phyloP scores from a whole-genome alignment of 2,113 vertebrate genomes.

The Centropristis striata region DNA sequence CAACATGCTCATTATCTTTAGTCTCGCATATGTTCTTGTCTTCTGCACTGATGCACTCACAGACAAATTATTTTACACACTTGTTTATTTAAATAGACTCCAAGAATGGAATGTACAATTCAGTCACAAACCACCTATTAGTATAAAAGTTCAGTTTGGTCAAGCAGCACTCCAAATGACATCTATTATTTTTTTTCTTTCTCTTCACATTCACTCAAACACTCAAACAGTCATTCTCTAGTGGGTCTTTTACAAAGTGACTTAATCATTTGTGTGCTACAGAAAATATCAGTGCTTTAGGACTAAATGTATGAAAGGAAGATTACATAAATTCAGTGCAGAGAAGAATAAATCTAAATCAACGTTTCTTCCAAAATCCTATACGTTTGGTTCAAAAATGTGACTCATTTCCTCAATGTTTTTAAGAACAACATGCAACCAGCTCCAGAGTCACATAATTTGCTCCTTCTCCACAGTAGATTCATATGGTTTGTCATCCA shows the following conservation, averaged over 20 bases:
- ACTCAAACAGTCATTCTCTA: conserved; percentile 35
- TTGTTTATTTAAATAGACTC: conserved; percentile 82
- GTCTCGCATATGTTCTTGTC: not conserved
- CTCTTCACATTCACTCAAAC: not conserved
- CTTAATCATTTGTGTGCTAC: conserved; percentile 62
- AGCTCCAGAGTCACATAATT: conserved; percentile 23
- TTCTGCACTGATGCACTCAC: not conserved
- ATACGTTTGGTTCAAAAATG: conserved; percentile 10
- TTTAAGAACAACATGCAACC: conserved; percentile 6
- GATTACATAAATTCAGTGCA: conserved; percentile 71
- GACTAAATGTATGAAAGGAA: conserved; percentile 56
- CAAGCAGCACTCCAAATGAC: conserved; percentile 64
- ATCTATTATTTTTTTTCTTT: conserved; percentile 10
- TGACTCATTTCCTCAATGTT: conserved; percentile 14
- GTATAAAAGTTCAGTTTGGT: conserved; percentile 75
- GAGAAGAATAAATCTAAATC: conserved; percentile 36
- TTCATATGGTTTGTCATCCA: conserved; percentile 1
- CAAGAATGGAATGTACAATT: conserved; percentile 75
- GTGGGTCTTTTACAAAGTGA: conserved; percentile 60
- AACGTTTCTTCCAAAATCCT: conserved; percentile 36
- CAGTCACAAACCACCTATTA: conserved; percentile 60
- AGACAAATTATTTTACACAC: conserved; percentile 52
- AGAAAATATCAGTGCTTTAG: conserved; percentile 70
- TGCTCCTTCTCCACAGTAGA: not conserved
- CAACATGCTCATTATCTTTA: conserved; percentile 12